These are phyloP conservation scores for Oreotrochilus melanogaster DNA, from an alignment of 2,113 vertebrate genomes.

Conservation along the genomic window DNA sequence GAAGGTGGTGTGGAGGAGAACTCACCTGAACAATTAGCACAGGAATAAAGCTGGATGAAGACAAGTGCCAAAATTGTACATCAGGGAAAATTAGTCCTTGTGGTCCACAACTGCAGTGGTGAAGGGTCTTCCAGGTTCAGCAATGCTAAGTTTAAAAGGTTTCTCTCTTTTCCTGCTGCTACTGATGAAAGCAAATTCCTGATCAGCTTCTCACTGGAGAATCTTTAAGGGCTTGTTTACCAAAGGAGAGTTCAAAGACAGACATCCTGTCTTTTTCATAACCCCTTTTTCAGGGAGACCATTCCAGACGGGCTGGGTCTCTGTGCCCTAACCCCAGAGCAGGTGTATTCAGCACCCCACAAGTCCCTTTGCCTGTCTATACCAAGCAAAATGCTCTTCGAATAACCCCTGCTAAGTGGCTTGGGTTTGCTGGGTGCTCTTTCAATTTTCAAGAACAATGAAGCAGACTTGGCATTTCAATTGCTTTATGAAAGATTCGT, in stretches of 20 bases:
- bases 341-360: fast-evolving
- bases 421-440: not conserved
- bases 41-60: not conserved
- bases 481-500: not conserved
- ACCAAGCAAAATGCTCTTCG: fast-evolving
- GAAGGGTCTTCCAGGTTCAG: not conserved
- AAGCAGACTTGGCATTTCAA: not conserved
- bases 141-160: not conserved
- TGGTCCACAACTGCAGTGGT: not conserved
- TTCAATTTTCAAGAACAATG: not conserved
- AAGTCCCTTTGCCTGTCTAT: not conserved
- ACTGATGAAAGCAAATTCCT: not conserved
- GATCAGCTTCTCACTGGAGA: not conserved
- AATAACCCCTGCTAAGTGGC: not conserved
- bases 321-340: fast-evolving
- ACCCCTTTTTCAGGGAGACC: not conserved
- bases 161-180: not conserved
- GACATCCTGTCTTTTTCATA: too few species aligned
- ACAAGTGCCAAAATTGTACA: not conserved
- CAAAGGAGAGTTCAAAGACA: not conserved
- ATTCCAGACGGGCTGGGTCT: not conserved
- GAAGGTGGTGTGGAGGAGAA: not conserved
- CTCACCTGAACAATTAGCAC: not conserved
- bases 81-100: not conserved
- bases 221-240: not conserved